These are phyloP conservation scores for Lemur catta DNA, from an alignment of 2,797 vertebrate genomes.

Conservation along the genomic window DNA sequence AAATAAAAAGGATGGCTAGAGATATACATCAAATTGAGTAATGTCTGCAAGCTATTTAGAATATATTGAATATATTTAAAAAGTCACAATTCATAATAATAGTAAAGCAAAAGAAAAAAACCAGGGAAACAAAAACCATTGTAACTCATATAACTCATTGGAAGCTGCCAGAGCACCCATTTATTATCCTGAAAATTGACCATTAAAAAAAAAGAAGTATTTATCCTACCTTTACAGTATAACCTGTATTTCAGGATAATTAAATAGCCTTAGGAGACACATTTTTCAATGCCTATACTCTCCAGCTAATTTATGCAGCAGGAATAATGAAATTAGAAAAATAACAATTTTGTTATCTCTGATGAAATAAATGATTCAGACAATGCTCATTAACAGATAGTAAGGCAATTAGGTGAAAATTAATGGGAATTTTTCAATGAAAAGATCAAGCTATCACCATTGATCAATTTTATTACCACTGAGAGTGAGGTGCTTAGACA, in stretches of 20 bases:
- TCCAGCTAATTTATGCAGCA: background rate
- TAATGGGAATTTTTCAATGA: background rate
- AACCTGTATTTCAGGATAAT: background rate
- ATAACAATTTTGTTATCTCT: background rate
- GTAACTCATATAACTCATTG: background rate
- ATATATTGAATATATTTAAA: background rate
- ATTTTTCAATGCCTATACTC: background rate
- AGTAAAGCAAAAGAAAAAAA: background rate
- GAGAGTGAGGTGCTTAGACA: background rate
- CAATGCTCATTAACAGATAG: background rate
- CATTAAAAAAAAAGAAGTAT: background rate
- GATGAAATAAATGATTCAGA: background rate
- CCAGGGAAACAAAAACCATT: background rate
- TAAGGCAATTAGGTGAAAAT: background rate
- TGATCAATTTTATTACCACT: background rate
- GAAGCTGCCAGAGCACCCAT: background rate
- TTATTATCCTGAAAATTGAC: background rate
- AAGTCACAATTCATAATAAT: background rate
- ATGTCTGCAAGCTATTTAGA: background rate
- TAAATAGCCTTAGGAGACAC: background rate
- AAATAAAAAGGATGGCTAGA: background rate
- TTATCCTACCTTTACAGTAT: background rate
- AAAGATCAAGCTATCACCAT: background rate
- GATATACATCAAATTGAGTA: background rate
- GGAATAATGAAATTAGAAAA: background rate